Conservation (phyloP, 2,888 invertebrate genomes). For the Allolobophora icterica region DNA sequence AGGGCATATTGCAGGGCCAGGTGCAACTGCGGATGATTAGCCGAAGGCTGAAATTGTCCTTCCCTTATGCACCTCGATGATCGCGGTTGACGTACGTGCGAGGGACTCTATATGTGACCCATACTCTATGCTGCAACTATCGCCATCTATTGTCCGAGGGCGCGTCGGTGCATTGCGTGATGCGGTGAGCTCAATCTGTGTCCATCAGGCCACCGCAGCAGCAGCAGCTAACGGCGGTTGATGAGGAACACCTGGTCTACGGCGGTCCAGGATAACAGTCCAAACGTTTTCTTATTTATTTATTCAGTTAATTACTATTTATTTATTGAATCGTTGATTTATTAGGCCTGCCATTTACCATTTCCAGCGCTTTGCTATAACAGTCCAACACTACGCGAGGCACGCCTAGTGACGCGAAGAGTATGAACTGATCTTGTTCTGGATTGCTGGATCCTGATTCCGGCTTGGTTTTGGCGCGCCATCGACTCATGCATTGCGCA, state of each 20-base stretch:
- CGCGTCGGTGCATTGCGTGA: neutral
- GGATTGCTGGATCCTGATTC: too few species aligned
- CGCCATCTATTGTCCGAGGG: neutral
- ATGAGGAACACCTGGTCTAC: neutral
- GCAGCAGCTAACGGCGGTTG: neutral
- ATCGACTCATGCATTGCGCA: too few species aligned
- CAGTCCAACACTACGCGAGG: too few species aligned
- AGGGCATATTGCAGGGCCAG: neutral
- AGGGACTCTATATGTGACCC: neutral
- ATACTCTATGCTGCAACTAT: neutral
- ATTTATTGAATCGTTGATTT: too few species aligned
- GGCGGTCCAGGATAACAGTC: neutral
- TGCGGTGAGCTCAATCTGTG: slow-evolving; percentile 17
- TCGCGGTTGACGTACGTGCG: neutral
- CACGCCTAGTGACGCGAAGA: too few species aligned
- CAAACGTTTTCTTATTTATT: too few species aligned
- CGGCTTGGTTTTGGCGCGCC: too few species aligned
- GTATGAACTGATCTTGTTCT: too few species aligned
- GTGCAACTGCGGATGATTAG: neutral
- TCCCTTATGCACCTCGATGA: neutral
- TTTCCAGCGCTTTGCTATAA: too few species aligned
- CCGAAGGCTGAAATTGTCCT: neutral
- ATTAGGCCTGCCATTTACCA: too few species aligned
- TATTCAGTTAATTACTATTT: too few species aligned
- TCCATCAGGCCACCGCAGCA: neutral